Evolutionary conservation across 2,888 invertebrate genomes (phyloP).

Genomic region (Orthosia gothica): DNA sequence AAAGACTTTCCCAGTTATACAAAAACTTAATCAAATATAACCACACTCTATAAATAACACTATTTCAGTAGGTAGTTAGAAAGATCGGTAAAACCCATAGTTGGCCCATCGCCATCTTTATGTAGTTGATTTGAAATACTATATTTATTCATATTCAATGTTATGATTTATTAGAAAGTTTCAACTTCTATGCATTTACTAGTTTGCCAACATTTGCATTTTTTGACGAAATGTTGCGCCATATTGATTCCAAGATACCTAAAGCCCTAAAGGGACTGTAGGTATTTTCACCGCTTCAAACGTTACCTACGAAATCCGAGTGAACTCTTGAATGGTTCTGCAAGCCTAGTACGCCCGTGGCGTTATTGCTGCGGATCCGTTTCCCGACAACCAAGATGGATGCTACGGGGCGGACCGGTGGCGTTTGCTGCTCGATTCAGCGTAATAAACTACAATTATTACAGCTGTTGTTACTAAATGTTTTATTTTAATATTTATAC

Average conservation of each 20-base stretch:
- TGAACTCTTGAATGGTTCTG: constrained; percentile 70
- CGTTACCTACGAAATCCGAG: constrained; percentile 39
- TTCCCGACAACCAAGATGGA: constrained; percentile 75
- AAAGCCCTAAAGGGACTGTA: constrained; percentile 34
- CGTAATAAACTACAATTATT: background rate
- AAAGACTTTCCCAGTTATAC: too few relatives aligned
- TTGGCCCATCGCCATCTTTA: background rate
- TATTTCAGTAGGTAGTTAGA: background rate
- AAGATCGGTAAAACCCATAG: background rate
- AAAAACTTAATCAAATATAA: too few relatives aligned
- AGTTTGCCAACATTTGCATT: background rate
- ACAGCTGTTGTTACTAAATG: background rate
- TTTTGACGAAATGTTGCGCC: background rate
- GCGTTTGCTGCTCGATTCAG: constrained; percentile 6
- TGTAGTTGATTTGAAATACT: background rate
- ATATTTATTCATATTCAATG: background rate
- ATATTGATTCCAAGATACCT: background rate
- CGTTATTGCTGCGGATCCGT: constrained; percentile 81
- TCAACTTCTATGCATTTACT: background rate
- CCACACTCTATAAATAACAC: too few relatives aligned
- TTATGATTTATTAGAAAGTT: background rate
- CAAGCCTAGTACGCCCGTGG: constrained; percentile 79
- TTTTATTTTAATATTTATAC: background rate
- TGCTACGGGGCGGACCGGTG: constrained; percentile 42
- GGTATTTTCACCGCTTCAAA: constrained; percentile 20